Conservation (phyloP, 2,797 vertebrate species). For the Poecile montanus region DNA sequence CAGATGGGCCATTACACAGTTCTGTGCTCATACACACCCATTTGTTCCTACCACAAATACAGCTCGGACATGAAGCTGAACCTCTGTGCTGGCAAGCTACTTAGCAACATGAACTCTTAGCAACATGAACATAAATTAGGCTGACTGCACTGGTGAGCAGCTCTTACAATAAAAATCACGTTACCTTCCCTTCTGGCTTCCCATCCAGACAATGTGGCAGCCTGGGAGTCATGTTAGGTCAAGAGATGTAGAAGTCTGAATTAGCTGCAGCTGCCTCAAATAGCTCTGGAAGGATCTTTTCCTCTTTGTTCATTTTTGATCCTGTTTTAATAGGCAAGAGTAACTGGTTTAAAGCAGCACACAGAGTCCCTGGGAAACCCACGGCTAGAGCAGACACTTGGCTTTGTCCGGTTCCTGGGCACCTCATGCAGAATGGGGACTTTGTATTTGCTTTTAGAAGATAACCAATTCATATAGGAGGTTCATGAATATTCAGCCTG, state of each 20-base stretch:
- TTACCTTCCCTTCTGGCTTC: background rate
- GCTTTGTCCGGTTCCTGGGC: conserved; percentile 38
- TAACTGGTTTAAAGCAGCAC: conserved; percentile 47
- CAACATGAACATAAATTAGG: conserved; percentile 3
- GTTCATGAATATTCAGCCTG: conserved; percentile 60
- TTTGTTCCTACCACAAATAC: conserved; percentile 29
- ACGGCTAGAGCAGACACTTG: conserved; percentile 48
- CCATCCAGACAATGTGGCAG: background rate
- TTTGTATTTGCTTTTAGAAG: conserved; percentile 41
- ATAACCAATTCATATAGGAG: conserved; percentile 47
- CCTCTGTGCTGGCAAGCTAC: conserved; percentile 32
- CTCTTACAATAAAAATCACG: conserved; percentile 23
- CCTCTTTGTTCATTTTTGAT: conserved; percentile 60
- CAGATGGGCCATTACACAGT: background rate
- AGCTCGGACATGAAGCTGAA: background rate
- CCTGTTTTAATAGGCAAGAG: conserved; percentile 68
- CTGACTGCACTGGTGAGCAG: conserved; percentile 48
- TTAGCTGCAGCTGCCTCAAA: conserved; percentile 64
- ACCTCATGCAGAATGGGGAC: conserved; percentile 48
- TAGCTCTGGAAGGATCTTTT: conserved; percentile 45
- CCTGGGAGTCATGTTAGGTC: conserved; percentile 64
- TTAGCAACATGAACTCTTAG: conserved; percentile 33
- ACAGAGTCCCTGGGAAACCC: conserved; percentile 65
- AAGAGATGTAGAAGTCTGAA: conserved; percentile 50
- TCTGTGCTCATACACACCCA: background rate